Evolutionary conservation across 2,888 invertebrate genomes (phyloP), one percentile per base, ranked within the genome.

Genomic region (Heliconius charithonia): DNA sequence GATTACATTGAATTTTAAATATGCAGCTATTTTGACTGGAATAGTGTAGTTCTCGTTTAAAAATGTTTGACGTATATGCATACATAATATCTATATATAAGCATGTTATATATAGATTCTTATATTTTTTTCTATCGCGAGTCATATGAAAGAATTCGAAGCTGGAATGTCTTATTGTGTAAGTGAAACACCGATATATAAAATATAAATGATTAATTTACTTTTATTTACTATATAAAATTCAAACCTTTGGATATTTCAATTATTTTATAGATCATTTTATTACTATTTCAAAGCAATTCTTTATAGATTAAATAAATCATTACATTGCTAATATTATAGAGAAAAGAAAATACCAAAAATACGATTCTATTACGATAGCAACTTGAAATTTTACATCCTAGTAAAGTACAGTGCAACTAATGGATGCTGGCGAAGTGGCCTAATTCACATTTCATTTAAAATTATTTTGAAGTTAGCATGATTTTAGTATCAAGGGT

Each of bases 1-100:
- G 66, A 78, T 78, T 78, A 78, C 76, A 75, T 75, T 65, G 27
- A 79, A 45, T 78, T 63, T 45, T 65, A 70, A 71, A 76, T 65
- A 32, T 79, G 29, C 27, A 76, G 73, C 67, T 41, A 67, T 63
- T 76, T 78, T 63, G 41, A 56, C 67, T 27, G 75, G 22, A 67
- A 32, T 67, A 27, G 29, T 63, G 63, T 72, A 41, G 63, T 67
- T 72, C 66, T 19, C 29, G 22, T 29, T 75, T 74, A 37, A 22
- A 41, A 62, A 37, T 63, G 2, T 74, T 73, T 74, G 12, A 63
- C 12, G 29, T 51, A 27, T 4, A 29, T 71, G 9, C 12, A 29
- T 3, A 41, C 12, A 29, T n/a, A 19, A 37, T 37, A 67, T 63
- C 3, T 63, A 63, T 19, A 10, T 27, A 27, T n/a, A 16, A 0